phyloP scores from a whole-genome alignment of 2,888 invertebrate species.

The Zygogramma bicolorata region DNA sequence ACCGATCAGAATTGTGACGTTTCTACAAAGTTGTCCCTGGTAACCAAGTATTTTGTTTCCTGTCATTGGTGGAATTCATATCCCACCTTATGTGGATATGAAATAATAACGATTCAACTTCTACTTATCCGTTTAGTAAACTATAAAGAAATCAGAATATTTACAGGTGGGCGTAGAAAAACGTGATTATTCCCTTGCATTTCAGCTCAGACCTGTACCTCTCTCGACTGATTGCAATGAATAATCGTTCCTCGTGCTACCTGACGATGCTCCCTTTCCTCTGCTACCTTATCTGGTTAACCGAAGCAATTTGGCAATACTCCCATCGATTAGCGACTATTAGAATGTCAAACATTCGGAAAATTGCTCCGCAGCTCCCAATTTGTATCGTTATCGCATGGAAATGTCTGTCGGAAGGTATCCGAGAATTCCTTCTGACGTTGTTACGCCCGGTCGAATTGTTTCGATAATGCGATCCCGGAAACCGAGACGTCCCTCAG shows the following conservation, averaged over 20 bases:
- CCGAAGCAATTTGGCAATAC: conserved; percentile 22
- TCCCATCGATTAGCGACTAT: conserved; percentile 37
- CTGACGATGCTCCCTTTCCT: background rate
- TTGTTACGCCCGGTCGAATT: background rate
- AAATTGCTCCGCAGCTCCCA: conserved; percentile 35
- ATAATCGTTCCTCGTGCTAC: background rate
- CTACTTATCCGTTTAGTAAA: no score
- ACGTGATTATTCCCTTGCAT: background rate
- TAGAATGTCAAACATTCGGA: conserved; percentile 36
- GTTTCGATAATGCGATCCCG: background rate
- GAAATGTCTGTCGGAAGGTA: conserved; percentile 12
- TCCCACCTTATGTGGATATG: no score
- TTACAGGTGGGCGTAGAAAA: no score
- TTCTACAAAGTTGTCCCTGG: no score
- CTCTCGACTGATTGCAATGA: background rate
- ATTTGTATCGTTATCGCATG: conserved; percentile 36
- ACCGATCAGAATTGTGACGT: no score
- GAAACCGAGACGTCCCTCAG: background rate
- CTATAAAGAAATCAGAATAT: no score
- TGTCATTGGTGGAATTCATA: no score
- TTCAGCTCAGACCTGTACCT: background rate
- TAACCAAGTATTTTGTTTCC: no score
- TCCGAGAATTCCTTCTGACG: background rate
- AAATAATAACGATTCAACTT: no score
- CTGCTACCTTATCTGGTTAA: conserved; percentile 4